Evolutionary conservation across 2,113 vertebrate genomes (phyloP).

Genomic region (Castor canadensis): DNA sequence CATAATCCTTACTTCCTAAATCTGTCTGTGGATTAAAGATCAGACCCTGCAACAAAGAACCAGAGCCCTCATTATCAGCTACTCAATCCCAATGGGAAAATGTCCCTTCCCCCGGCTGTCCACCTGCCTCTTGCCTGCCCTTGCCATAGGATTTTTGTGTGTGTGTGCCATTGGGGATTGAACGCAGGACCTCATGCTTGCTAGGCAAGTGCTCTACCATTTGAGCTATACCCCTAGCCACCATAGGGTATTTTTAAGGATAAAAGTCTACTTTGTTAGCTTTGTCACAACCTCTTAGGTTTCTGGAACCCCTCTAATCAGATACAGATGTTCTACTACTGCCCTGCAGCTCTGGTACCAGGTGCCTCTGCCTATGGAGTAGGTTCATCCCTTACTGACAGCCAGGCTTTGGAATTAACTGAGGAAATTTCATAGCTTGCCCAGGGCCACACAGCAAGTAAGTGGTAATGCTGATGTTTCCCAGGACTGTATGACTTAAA

Average conservation of each 20-base stretch:
- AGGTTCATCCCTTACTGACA: not conserved
- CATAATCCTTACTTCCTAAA: not conserved
- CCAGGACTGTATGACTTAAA: not conserved
- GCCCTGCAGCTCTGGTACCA: not conserved
- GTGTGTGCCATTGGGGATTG: too few species aligned
- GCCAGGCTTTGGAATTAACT: not conserved
- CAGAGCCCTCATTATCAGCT: not conserved
- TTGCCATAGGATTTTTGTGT: not conserved
- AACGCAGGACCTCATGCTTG: too few species aligned
- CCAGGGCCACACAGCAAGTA: not conserved
- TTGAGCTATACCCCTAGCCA: too few species aligned
- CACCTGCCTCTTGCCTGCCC: not conserved
- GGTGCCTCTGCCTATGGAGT: not conserved
- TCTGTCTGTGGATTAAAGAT: not conserved
- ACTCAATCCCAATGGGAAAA: not conserved
- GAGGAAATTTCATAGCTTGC: not conserved
- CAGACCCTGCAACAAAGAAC: not conserved
- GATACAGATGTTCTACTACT: not conserved
- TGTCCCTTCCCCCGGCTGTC: not conserved
- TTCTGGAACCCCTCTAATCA: not conserved
- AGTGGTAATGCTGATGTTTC: not conserved
- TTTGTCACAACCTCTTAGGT: not conserved
- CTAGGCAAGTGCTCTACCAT: too few species aligned
- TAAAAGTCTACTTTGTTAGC: not conserved
- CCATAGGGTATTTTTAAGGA: not conserved